Evolutionary conservation across 2,888 invertebrate genomes (phyloP).

Genomic region (Cyclophora punctaria): DNA sequence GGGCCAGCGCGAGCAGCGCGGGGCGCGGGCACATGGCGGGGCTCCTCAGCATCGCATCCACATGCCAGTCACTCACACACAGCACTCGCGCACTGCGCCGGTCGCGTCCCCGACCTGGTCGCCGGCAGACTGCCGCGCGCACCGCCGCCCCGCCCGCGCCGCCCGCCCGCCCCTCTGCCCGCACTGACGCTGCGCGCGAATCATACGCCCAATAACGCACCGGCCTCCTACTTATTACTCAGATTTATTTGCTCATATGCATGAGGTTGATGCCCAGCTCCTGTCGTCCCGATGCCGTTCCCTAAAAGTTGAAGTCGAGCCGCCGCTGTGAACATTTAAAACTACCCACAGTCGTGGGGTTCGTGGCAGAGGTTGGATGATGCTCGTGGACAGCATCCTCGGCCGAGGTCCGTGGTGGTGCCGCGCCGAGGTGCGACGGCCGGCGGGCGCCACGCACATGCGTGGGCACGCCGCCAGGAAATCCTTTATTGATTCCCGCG

Average conservation of each 20-base stretch:
- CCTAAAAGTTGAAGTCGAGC: not conserved
- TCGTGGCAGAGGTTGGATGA: not conserved
- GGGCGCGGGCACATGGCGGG: slow-evolving; percentile 33
- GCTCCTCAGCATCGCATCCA: slow-evolving; percentile 56
- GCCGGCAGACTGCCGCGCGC: slow-evolving; percentile 34
- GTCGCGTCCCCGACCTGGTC: slow-evolving; percentile 40
- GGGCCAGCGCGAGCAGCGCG: slow-evolving; percentile 45
- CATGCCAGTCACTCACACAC: slow-evolving; percentile 44
- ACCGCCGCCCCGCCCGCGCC: slow-evolving; percentile 27
- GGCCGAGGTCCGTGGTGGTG: not conserved
- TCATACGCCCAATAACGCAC: slow-evolving; percentile 72
- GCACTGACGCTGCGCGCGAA: slow-evolving; percentile 72
- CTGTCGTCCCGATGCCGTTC: slow-evolving; percentile 8
- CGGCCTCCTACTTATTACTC: slow-evolving; percentile 61
- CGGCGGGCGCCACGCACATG: slow-evolving; percentile 65
- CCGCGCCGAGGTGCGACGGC: slow-evolving; percentile 19
- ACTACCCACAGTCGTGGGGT: not conserved
- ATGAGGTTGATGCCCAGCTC: slow-evolving; percentile 52
- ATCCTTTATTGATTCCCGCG: slow-evolving; percentile 76
- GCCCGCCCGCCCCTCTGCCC: slow-evolving; percentile 40
- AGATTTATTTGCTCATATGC: slow-evolving; percentile 64
- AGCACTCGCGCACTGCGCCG: slow-evolving; percentile 28
- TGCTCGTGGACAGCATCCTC: not conserved
- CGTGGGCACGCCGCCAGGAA: slow-evolving; percentile 73
- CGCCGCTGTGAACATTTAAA: too few relatives aligned